Evolutionary conservation across 2,888 invertebrate genomes (phyloP).

Genomic region (Allophyes oxyacanthae): DNA sequence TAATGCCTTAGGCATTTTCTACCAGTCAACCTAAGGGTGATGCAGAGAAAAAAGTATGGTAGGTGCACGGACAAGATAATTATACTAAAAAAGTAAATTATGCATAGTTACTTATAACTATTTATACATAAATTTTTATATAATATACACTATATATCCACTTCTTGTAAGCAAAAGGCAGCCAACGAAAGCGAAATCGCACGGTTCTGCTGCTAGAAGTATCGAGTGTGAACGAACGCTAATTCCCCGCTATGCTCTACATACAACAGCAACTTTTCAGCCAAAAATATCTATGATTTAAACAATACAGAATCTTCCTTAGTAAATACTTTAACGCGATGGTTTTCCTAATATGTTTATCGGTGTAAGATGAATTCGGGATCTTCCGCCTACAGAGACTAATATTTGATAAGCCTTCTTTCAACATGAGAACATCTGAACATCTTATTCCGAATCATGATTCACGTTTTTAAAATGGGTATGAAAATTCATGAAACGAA

Average conservation of each 20-base stretch:
- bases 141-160: too few species aligned
- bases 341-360: neutral
- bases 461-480: neutral
- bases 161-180: too few species aligned
- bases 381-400: neutral
- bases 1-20: too few species aligned
- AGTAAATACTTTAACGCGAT: slow-evolving; percentile 1
- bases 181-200: neutral
- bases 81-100: too few species aligned
- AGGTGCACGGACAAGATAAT: too few species aligned
- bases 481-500: neutral
- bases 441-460: too few species aligned
- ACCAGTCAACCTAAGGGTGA: too few species aligned
- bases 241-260: too few species aligned
- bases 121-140: too few species aligned
- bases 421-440: neutral
- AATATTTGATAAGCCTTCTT: slow-evolving; percentile 8
- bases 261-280: neutral
- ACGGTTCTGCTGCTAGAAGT: neutral
- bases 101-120: too few species aligned
- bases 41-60: too few species aligned
- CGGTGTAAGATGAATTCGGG: neutral
- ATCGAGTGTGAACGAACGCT: too few species aligned
- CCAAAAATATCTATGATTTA: slow-evolving; percentile 1
- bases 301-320: slow-evolving; percentile 1